These are phyloP conservation scores for Apis florea DNA, from an alignment of 1,140 invertebrate genomes.

Conservation along the genomic window DNA sequence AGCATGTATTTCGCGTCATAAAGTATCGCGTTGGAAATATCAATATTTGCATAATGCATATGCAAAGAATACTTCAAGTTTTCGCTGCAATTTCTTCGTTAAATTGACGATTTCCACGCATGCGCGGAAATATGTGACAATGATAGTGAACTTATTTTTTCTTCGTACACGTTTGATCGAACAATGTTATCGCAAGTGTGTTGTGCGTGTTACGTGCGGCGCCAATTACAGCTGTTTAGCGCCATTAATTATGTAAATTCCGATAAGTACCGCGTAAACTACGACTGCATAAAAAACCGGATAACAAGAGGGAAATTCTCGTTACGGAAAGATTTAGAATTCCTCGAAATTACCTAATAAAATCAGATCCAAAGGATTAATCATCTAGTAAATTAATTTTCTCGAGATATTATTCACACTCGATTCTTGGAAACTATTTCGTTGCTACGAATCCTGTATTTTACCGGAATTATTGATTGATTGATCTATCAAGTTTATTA, in stretches of 20 bases:
- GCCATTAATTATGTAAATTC: slow-evolving; percentile 51
- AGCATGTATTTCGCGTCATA: neutral
- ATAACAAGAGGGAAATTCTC: neutral
- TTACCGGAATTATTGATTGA: slow-evolving; percentile 10
- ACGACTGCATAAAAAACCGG: neutral
- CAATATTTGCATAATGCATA: slow-evolving; percentile 20
- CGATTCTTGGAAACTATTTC: slow-evolving; percentile 33
- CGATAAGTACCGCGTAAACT: slow-evolving; percentile 19
- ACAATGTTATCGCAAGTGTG: slow-evolving; percentile 5
- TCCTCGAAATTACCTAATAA: slow-evolving; percentile 15
- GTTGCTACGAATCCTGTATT: neutral
- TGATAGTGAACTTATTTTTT: neutral
- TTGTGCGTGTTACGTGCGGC: slow-evolving; percentile 14
- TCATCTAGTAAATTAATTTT: slow-evolving; percentile 35
- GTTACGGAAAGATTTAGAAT: slow-evolving; percentile 29
- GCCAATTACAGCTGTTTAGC: slow-evolving; percentile 44
- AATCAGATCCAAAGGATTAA: slow-evolving; percentile 25
- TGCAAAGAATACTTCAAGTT: neutral
- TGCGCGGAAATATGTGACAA: neutral
- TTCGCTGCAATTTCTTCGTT: slow-evolving; percentile 11
- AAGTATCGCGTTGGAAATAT: neutral
- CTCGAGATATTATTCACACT: neutral
- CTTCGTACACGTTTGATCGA: neutral
- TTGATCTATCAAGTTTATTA: slow-evolving; percentile 4
- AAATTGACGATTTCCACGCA: neutral